These are phyloP conservation scores for Bambusicola thoracicus DNA, from an alignment of 2,113 vertebrate genomes.

Conservation along the genomic window DNA sequence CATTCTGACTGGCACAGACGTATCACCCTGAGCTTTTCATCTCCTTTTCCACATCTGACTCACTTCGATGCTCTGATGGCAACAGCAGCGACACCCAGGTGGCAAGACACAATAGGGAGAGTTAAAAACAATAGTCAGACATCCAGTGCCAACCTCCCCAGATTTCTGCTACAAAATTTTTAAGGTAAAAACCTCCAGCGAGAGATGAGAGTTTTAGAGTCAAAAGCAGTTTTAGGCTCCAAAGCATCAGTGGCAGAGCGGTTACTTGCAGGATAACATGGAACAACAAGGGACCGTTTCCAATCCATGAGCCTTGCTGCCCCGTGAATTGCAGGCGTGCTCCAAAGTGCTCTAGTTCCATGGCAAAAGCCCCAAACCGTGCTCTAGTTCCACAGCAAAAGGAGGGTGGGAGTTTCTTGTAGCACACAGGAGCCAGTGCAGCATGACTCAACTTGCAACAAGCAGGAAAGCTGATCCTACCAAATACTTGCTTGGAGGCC, in stretches of 20 bases:
- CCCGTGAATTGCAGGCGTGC: neutral
- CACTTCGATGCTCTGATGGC: constrained; percentile 23
- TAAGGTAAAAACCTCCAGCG: neutral
- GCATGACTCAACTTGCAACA: rapidly evolving
- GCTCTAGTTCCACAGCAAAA: neutral
- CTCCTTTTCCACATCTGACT: constrained; percentile 26
- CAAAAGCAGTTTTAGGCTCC: neutral
- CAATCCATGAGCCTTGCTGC: neutral
- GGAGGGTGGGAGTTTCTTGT: neutral
- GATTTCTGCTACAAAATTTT: neutral
- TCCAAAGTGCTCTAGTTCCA: neutral
- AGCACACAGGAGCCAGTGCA: neutral
- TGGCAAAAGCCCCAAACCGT: neutral
- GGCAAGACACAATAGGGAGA: neutral
- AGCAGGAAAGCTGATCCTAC: neutral
- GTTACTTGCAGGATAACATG: neutral
- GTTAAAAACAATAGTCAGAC: neutral
- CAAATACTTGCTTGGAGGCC: neutral
- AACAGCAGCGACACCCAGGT: neutral
- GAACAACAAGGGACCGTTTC: neutral
- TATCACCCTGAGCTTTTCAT: neutral
- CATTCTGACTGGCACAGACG: neutral
- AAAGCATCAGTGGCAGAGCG: neutral
- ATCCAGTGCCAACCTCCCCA: neutral
- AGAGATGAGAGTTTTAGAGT: neutral